Evolutionary conservation across 1,140 invertebrate genomes (phyloP).

Genomic region (Brachionus plicatilis): DNA sequence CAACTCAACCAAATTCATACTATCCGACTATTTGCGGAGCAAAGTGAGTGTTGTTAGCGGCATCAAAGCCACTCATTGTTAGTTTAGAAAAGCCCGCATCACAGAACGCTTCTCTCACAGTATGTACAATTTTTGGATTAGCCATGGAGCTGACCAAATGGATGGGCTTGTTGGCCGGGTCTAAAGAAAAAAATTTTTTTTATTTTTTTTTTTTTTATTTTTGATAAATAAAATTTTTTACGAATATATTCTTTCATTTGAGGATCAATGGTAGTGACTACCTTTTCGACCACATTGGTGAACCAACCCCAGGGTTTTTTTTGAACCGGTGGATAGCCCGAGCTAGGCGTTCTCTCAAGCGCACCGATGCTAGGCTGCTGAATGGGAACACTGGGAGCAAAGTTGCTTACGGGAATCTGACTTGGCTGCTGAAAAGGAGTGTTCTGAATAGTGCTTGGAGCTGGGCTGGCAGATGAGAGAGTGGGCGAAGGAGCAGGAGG

Average conservation of each 20-base stretch:
- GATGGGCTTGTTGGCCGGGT: background rate
- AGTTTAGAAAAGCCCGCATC: slow-evolving; percentile 36
- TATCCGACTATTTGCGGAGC: slow-evolving; percentile 39
- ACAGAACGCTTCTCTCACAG: background rate
- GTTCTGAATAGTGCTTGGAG: background rate
- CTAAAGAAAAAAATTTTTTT: background rate
- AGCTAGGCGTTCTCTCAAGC: background rate
- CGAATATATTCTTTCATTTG: slow-evolving; percentile 81
- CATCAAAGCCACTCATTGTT: background rate
- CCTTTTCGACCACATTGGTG: slow-evolving; percentile 66
- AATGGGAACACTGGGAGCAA: background rate
- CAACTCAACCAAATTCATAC: background rate
- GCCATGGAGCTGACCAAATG: slow-evolving; percentile 14
- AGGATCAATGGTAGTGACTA: slow-evolving; percentile 80
- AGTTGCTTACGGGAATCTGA: background rate
- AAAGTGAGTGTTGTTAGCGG: slow-evolving; percentile 23
- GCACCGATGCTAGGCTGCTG: background rate
- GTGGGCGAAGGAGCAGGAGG: background rate
- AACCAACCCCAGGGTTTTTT: slow-evolving; percentile 31
- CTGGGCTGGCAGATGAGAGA: background rate
- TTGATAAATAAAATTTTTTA: slow-evolving; percentile 55
- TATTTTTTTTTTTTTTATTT: background rate
- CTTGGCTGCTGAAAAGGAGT: background rate
- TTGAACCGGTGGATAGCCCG: background rate
- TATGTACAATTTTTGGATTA: slow-evolving; percentile 10